phyloP scores from a whole-genome alignment of 2,888 invertebrate species.

The Thymelicus acteon region DNA sequence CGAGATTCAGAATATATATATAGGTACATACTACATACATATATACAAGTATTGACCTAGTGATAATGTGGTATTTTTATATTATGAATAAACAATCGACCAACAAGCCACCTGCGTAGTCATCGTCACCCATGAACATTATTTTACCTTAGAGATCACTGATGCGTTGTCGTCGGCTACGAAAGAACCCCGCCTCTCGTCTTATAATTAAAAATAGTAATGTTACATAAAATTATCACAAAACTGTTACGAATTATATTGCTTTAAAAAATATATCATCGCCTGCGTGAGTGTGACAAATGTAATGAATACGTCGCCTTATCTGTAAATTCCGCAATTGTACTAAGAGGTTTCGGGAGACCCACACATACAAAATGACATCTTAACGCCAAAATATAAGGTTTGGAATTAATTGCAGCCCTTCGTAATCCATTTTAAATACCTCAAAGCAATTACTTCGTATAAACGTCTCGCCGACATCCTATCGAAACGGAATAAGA shows the following conservation, averaged over 20 bases:
- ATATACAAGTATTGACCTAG: too few relatives aligned
- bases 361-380: conserved; percentile 14
- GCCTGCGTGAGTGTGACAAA: conserved; percentile 42
- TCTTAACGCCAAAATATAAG: conserved; percentile 24
- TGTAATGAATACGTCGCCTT: conserved; percentile 40
- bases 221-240: too few relatives aligned
- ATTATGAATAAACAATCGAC: too few relatives aligned
- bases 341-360: conserved; percentile 17
- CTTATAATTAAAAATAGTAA: too few relatives aligned
- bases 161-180: too few relatives aligned
- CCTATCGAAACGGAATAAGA: conserved; percentile 51
- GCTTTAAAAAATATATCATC: conserved; percentile 29
- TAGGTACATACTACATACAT: too few relatives aligned
- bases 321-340: conserved; percentile 34
- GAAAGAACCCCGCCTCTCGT: too few relatives aligned
- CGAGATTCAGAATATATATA: too few relatives aligned
- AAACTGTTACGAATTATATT: conserved; percentile 15
- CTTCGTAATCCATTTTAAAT: conserved; percentile 52
- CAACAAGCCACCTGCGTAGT: too few relatives aligned
- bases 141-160: too few relatives aligned
- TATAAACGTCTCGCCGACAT: conserved; percentile 56
- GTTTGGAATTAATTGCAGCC: conserved; percentile 34
- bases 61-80: too few relatives aligned
- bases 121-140: too few relatives aligned
- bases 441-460: conserved; percentile 57